Base-by-base conservation (phyloP, 1,140 invertebrate genomes). In the Dryas iulia region DNA sequence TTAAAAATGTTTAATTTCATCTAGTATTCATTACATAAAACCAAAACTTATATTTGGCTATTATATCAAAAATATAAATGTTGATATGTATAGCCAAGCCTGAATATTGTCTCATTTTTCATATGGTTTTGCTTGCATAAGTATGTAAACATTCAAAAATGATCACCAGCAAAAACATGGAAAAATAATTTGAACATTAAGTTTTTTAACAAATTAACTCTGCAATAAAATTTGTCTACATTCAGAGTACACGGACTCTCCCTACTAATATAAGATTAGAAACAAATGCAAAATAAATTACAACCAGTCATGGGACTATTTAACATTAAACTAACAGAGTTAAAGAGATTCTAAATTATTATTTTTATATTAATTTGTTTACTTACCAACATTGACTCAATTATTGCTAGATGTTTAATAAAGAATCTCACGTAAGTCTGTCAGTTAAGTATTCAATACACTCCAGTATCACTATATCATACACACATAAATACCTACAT, bases 401-500 rank as follows among this genome's bases (percentile, higher is more conserved):
- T 84, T 81, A 84, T 84, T 79, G 74, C 79, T 83, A 74, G 68
- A 61, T 68, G 39, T 71, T 71, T 39, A 71, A 68, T 62, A 59
- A 66, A 52, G 60, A 81, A 87, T 85, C 84, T 85, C 75, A 71
- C 70, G 64, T 79, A 78, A 77, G 47, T 69, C 73, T 84, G 76
- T 72, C 59, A 68, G 79, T 76, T 72, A 54, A 62, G 26, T 63
- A 24, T 71, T 24, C 63, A 70, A 77, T 66, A 71, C 60, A 73
- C 62, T 67, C 71, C 66, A 70, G 68, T 66, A 72, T 70, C 63
- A 73, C 74, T 74, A 63, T 75, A 67, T 73, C 74, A 73, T 74
- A 82, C 81, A 80, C 75, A 78, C 78, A 82, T 79, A 85, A 84
- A 85, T 81, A 84, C 74, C 79, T 83, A 83, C 65, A 77, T 77